Evolutionary conservation across 2,888 invertebrate genomes (phyloP).

Genomic region (Folsomia candida): DNA sequence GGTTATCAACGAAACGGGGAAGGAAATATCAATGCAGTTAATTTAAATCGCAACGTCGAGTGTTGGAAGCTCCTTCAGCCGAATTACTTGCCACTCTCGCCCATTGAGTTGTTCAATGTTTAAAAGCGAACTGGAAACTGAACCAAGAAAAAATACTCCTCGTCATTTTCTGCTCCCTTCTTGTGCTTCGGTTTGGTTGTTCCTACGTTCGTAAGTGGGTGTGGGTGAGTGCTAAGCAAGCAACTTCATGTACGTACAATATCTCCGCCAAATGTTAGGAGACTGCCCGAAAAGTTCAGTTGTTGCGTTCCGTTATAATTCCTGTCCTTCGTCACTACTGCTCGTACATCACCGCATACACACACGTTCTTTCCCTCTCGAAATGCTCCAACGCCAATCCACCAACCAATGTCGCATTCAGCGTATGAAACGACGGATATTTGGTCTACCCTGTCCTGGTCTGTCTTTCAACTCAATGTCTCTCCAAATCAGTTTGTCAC

Average conservation of each 20-base stretch:
- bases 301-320: background rate
- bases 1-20: too few relatives aligned
- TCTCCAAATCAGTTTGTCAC: slow-evolving; percentile 14
- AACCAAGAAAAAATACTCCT: slow-evolving; percentile 4
- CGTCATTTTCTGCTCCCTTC: background rate
- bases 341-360: background rate
- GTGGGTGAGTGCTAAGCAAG: background rate
- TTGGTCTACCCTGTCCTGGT: background rate
- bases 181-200: background rate
- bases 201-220: background rate
- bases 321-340: background rate
- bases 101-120: slow-evolving; percentile 7
- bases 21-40: too few relatives aligned
- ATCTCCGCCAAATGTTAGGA: background rate
- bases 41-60: slow-evolving; percentile 39
- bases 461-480: background rate
- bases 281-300: background rate
- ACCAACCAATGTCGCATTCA: background rate
- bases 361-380: background rate
- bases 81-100: slow-evolving; percentile 8
- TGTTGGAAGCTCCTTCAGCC: slow-evolving; percentile 5
- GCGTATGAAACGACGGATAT: background rate
- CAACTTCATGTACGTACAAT: background rate
- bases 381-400: background rate
- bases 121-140: background rate